phyloP scores from a whole-genome alignment of 2,797 vertebrate species.

The Tapirus indicus region DNA sequence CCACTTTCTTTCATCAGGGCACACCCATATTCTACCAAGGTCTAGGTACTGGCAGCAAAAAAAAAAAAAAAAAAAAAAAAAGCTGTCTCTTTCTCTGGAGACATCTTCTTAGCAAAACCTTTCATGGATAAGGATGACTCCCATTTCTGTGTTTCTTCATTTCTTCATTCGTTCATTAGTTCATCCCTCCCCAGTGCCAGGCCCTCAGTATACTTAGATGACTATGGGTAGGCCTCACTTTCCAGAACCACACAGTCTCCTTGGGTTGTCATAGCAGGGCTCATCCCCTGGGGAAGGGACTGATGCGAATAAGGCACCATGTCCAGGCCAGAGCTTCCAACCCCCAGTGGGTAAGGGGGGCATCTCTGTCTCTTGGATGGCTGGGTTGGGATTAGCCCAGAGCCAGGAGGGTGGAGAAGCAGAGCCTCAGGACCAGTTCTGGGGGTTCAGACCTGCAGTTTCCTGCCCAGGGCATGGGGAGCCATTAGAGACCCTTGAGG shows the following conservation, averaged over 20 bases:
- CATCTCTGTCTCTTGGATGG: neutral
- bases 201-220: neutral
- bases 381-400: neutral
- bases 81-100: neutral
- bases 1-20: neutral
- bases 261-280: neutral
- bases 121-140: neutral
- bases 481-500: neutral
- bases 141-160: neutral
- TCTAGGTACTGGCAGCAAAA: neutral
- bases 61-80: neutral
- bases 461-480: neutral
- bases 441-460: neutral
- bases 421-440: neutral
- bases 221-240: neutral
- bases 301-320: neutral
- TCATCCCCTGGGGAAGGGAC: neutral
- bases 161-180: neutral
- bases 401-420: neutral
- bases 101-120: neutral
- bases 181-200: neutral
- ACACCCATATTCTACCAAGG: neutral
- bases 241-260: neutral
- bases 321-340: neutral
- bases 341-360: neutral